phyloP scores from a whole-genome alignment of 2,888 invertebrate genomes.

The Spodoptera picta region DNA sequence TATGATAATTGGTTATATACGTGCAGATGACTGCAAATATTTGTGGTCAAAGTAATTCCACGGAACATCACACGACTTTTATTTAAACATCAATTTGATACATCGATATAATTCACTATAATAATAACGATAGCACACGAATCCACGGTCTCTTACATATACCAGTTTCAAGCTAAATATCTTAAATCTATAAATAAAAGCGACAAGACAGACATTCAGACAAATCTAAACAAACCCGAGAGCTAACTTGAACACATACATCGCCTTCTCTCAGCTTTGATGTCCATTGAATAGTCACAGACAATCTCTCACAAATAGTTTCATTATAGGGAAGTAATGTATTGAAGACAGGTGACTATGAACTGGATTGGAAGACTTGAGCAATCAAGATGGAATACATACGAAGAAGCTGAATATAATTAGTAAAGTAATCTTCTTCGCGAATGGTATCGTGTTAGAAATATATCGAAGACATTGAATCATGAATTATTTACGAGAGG shows the following conservation, averaged over 20 bases:
- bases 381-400: slow-evolving; percentile 64
- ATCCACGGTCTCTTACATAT: slow-evolving; percentile 65
- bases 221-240: slow-evolving; percentile 62
- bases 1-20: neutral
- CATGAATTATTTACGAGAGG: slow-evolving; percentile 1
- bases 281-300: slow-evolving; percentile 62
- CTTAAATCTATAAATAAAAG: slow-evolving; percentile 69
- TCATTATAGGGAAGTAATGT: slow-evolving; percentile 42
- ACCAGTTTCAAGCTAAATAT: slow-evolving; percentile 71
- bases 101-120: slow-evolving; percentile 52
- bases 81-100: slow-evolving; percentile 58
- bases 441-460: slow-evolving; percentile 28
- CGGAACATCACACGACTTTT: slow-evolving; percentile 6
- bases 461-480: slow-evolving; percentile 56
- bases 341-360: slow-evolving; percentile 68
- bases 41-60: slow-evolving; percentile 15
- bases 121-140: slow-evolving; percentile 71
- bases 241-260: slow-evolving; percentile 75
- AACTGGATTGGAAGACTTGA: slow-evolving; percentile 81
- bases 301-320: slow-evolving; percentile 53
- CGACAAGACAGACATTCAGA: slow-evolving; percentile 59
- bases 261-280: slow-evolving; percentile 45
- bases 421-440: slow-evolving; percentile 56
- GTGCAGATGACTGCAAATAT: slow-evolving; percentile 4
- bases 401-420: slow-evolving; percentile 55